Percentiles rank a stretch among this genome's conserved stretches.
Conservation (phyloP, 2,113 vertebrate genomes). For the rat (Rattus norvegicus) region GRCr8 NC_086020.1:154590001-154590500, state of each 20-base stretch:
- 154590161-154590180: neutral
- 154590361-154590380: neutral
- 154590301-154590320: neutral
- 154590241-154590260: neutral
- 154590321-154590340: constrained; percentile 18
- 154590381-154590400: neutral
- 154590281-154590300: neutral
- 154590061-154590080: constrained; percentile 30
- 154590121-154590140: neutral
- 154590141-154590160: neutral
- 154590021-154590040: constrained; percentile 76
- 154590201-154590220: neutral
- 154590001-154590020: constrained; percentile 75
- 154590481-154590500: constrained; percentile 16
- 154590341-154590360: neutral
- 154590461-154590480: constrained; percentile 5
- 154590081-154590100: neutral
- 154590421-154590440: constrained; percentile 27
- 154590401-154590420: neutral
- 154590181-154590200: neutral
- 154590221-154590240: neutral
- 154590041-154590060: constrained; percentile 47
- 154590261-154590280: neutral
- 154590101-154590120: neutral
- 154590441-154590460: neutral